Conservation (phyloP, 2,888 invertebrate species). For the Matsumyia berberina region DNA sequence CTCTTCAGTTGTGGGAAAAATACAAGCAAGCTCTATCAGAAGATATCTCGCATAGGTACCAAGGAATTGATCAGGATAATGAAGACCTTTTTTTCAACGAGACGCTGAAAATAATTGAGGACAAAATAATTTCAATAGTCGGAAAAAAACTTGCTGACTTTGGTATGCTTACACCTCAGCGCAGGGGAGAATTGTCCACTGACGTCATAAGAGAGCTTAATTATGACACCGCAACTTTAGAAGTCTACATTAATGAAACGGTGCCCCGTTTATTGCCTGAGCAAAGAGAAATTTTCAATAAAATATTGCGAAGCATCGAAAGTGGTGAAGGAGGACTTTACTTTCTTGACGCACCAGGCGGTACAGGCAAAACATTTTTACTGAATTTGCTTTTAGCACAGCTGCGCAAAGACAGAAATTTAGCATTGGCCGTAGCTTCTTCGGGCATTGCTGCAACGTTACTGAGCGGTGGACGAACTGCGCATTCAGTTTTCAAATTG, state of each 20-base stretch:
- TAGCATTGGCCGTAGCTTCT: background rate
- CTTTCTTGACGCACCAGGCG: constrained; percentile 6
- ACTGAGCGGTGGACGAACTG: constrained; percentile 2
- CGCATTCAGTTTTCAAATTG: constrained; percentile 7
- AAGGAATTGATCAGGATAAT: background rate
- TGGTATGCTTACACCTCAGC: no score
- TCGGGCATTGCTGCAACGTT: constrained; percentile 8
- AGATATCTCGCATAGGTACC: constrained; percentile 4
- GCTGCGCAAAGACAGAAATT: background rate
- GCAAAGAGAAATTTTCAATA: background rate
- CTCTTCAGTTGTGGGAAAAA: background rate
- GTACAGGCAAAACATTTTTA: constrained; percentile 10
- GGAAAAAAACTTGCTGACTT: background rate
- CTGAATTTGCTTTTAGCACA: background rate
- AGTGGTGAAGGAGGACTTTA: background rate
- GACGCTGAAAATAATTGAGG: background rate
- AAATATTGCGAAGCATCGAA: background rate
- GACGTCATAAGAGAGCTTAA: no score
- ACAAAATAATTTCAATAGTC: background rate
- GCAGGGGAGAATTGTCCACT: no score
- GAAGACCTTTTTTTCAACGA: background rate
- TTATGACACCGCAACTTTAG: background rate
- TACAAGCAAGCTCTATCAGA: background rate
- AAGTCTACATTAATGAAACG: constrained; percentile 1
- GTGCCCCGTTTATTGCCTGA: background rate